Conservation (phyloP, 2,113 vertebrate species). For the Coracopsis vasa region DNA sequence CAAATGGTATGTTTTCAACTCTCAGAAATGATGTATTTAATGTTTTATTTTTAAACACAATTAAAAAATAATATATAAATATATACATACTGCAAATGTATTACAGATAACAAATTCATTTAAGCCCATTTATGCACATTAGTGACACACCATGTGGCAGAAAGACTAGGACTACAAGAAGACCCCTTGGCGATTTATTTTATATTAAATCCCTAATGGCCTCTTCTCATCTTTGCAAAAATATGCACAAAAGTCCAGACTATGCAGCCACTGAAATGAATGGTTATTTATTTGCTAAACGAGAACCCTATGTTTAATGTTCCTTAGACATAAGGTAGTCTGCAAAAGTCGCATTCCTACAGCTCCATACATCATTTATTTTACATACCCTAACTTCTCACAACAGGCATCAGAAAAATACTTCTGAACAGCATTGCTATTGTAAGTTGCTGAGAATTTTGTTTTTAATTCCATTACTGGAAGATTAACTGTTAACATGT, state of each 20-base stretch:
- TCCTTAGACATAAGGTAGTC: conserved; percentile 99
- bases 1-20: conserved; percentile 85
- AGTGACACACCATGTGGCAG: conserved; percentile 99
- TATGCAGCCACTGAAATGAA: conserved; percentile 95
- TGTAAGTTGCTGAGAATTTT: conserved; percentile 79
- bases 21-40: conserved; percentile 89
- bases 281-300: conserved; percentile 99
- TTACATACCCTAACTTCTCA: conserved; percentile 98
- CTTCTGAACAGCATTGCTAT: conserved; percentile 72
- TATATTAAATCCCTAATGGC: conserved; percentile 99
- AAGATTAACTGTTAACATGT: conserved; percentile 79
- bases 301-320: conserved; percentile 99
- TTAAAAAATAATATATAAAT: conserved; percentile 99
- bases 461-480: conserved; percentile 72
- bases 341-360: conserved; percentile 92
- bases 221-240: conserved; percentile 93
- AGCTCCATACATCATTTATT: conserved; percentile 99
- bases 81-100: conserved; percentile 99
- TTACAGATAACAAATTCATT: conserved; percentile 99
- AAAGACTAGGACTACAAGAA: conserved; percentile 92
- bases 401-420: conserved; percentile 91
- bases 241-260: conserved; percentile 97
- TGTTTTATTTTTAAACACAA: conserved; percentile 99
- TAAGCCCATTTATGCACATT: conserved; percentile 99
- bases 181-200: conserved; percentile 99